Base-by-base conservation (phyloP, 1,140 invertebrate species). In the honey bee (Apis mellifera) region DNA sequence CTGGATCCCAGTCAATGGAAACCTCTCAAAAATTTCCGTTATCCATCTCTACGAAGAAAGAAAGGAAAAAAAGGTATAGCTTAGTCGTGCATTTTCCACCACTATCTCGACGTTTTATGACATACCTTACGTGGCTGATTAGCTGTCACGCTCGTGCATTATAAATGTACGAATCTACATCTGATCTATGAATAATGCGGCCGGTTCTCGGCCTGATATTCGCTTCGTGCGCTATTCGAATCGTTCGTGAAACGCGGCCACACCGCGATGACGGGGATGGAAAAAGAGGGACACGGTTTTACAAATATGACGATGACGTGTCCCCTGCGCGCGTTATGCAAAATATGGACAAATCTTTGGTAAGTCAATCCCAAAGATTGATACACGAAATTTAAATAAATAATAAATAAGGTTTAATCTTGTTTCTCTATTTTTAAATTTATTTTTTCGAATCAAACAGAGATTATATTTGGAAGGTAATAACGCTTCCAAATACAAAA, bases 71-170 rank as follows among this genome's bases (percentile, higher is more conserved):
- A 62, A 62, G 4, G 2, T 19, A 59, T 3, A 59, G 26, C 1
- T 9, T 21, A 48, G 55, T n/a, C 26, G 83, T 83, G 73, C 84
- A 86, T 89, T 89, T 89, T 84, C 84, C 79, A 79, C 52, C 79
- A 72, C 83, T 89, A 89, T 89, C 87, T 89, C 77, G 87, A 89
- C 87, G 81, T 89, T 89, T 89, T 89, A 89, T 84, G 87, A 88
- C 87, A 84, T 77, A 60, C 81, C 86, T 89, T 89, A 88, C 86
- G 84, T 86, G 78, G 86, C 87, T 89, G 87, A 89, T 88, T 88
- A 88, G 68, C 87, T 89, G 87, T 88, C 87, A 89, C 87, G 87
- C 86, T 89, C 87, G 68, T 88, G 87, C 86, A 88, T 89, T 89
- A 89, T 88, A 86, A 89, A 89, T 79, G 85, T 84, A 84, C 86